Percentiles rank a stretch among this genome's conserved stretches.
phyloP scores from a whole-genome alignment of 2,797 vertebrate species.

The Platalea minor region DNA sequence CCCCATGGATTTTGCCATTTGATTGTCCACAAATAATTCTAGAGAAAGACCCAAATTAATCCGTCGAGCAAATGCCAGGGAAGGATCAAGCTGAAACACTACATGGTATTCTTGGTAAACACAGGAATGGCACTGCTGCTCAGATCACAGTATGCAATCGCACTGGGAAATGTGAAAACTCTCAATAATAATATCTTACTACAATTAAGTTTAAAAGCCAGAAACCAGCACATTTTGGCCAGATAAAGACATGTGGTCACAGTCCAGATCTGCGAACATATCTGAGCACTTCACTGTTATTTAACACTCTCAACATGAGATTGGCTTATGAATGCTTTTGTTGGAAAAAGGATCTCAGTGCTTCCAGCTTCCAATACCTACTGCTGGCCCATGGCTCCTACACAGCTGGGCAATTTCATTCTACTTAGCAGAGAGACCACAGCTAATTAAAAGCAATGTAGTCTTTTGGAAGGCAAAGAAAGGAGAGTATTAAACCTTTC shows the following conservation, averaged over 20 bases:
- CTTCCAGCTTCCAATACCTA: neutral
- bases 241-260: neutral
- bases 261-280: neutral
- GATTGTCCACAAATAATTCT: neutral
- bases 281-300: neutral
- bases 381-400: neutral
- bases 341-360: neutral
- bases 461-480: neutral
- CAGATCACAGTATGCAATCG: neutral
- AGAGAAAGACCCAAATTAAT: neutral
- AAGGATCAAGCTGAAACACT: neutral
- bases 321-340: neutral
- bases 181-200: neutral
- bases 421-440: neutral
- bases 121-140: neutral
- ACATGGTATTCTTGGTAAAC: neutral
- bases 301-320: neutral
- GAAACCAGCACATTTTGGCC: neutral
- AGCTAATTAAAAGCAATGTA: slow-evolving; percentile 36
- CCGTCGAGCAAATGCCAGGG: neutral
- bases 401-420: slow-evolving; percentile 29
- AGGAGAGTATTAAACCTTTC: neutral
- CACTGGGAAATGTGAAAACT: neutral
- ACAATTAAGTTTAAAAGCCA: neutral
- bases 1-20: neutral